These are phyloP conservation scores for Thomomys bottae DNA, from an alignment of 2,113 vertebrate species.

Conservation along the genomic window DNA sequence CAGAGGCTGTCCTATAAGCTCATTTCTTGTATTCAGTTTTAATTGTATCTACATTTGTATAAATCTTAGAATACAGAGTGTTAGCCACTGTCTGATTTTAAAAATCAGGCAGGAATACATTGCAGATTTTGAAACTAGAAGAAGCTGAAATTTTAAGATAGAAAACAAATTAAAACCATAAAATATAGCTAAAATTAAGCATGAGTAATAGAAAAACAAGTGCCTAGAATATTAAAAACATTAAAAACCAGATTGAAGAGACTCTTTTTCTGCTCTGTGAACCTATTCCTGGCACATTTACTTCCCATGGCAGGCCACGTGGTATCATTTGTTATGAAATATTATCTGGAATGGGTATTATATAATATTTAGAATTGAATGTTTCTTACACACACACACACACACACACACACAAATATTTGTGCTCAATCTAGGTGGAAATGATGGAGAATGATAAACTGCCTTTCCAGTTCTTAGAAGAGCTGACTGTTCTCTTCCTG, in stretches of 20 bases:
- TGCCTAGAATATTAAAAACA: background rate
- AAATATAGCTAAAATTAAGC: constrained; percentile 37
- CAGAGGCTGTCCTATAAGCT: constrained; percentile 17
- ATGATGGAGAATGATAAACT: background rate
- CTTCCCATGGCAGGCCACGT: background rate
- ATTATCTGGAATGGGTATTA: background rate
- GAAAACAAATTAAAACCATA: background rate
- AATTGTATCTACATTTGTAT: constrained; percentile 4
- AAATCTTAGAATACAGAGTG: background rate
- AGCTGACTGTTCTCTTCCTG: background rate
- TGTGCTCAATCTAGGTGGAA: background rate
- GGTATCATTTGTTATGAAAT: background rate
- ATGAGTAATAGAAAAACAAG: constrained; percentile 8
- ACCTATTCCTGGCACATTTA: background rate
- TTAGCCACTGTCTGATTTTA: background rate
- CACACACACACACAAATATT: background rate
- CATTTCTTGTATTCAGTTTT: constrained; percentile 1
- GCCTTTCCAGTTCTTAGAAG: rapidly evolving
- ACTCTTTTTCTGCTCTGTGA: background rate
- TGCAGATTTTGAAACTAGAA: constrained; percentile 11
- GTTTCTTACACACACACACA: background rate
- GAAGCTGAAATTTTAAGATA: background rate
- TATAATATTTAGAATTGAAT: background rate
- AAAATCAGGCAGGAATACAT: background rate
- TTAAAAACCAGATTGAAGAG: background rate